phyloP scores from a whole-genome alignment of 2,113 vertebrate species.

The Salvator merianae region DNA sequence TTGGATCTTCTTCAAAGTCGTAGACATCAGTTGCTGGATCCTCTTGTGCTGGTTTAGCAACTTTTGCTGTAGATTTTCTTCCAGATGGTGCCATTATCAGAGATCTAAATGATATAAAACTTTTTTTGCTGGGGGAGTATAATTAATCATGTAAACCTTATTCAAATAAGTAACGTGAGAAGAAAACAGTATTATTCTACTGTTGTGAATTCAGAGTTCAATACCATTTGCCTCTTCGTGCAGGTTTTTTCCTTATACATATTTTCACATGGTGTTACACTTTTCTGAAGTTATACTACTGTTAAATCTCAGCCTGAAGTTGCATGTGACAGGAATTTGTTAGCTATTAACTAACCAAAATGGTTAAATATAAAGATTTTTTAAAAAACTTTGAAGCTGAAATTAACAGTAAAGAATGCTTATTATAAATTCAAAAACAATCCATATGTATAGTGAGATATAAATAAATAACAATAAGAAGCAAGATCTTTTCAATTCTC shows the following conservation, averaged over 20 bases:
- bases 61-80: constrained; percentile 69
- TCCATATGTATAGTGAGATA: too few species aligned
- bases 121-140: not conserved
- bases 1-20: constrained; percentile 61
- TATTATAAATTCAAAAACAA: too few species aligned
- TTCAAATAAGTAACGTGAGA: not conserved
- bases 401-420: too few species aligned
- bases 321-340: not conserved
- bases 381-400: too few species aligned
- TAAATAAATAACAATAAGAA: too few species aligned
- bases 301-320: not conserved
- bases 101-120: constrained; percentile 34
- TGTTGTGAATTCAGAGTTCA: not conserved
- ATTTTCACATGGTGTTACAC: not conserved
- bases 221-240: not conserved
- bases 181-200: not conserved
- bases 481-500: not conserved
- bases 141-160: not conserved
- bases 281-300: not conserved
- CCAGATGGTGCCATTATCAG: constrained; percentile 66
- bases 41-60: constrained; percentile 59
- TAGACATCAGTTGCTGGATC: constrained; percentile 52
- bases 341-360: not conserved
- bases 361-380: not conserved
- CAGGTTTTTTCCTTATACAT: not conserved